Percentiles rank a stretch among this genome's conserved stretches.
phyloP scores from a whole-genome alignment of 2,113 vertebrate species.

The Acrocephalus arundinaceus region DNA sequence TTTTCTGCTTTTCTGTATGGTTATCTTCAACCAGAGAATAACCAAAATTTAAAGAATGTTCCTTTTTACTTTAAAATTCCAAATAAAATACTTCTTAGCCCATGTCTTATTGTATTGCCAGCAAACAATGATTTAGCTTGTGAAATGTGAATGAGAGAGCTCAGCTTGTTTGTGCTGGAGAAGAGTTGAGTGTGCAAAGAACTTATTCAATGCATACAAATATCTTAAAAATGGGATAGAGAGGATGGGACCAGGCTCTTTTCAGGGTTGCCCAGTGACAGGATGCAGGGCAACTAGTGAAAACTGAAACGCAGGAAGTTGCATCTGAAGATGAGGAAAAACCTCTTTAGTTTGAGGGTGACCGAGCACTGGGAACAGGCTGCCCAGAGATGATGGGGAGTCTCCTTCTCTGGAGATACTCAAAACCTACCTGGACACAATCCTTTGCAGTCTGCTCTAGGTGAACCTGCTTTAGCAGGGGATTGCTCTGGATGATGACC shows the following conservation, averaged over 20 bases:
- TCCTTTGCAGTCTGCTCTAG: not conserved
- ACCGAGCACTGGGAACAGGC: fast-evolving
- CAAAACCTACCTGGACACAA: not conserved
- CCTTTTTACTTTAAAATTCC: not conserved
- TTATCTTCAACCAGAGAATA: not conserved
- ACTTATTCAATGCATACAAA: no score
- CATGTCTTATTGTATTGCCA: not conserved
- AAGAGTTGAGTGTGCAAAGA: not conserved
- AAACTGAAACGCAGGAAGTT: not conserved
- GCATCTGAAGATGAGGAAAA: not conserved
- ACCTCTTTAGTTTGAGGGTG: not conserved
- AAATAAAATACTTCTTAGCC: not conserved
- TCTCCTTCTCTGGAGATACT: not conserved
- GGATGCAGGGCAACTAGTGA: not conserved
- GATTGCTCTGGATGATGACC: not conserved
- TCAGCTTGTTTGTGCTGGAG: not conserved
- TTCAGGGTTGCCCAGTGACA: not conserved
- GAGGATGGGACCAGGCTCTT: not conserved
- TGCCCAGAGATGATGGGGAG: not conserved
- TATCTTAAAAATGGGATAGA: not conserved
- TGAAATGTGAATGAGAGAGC: fast-evolving
- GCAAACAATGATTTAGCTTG: not conserved
- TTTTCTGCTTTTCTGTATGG: not conserved
- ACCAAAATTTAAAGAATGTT: not conserved
- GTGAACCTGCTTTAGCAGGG: not conserved